These are phyloP conservation scores for Cyphomyrus plagiostoma DNA, from an alignment of 2,113 vertebrate genomes.

Conservation along the genomic window DNA sequence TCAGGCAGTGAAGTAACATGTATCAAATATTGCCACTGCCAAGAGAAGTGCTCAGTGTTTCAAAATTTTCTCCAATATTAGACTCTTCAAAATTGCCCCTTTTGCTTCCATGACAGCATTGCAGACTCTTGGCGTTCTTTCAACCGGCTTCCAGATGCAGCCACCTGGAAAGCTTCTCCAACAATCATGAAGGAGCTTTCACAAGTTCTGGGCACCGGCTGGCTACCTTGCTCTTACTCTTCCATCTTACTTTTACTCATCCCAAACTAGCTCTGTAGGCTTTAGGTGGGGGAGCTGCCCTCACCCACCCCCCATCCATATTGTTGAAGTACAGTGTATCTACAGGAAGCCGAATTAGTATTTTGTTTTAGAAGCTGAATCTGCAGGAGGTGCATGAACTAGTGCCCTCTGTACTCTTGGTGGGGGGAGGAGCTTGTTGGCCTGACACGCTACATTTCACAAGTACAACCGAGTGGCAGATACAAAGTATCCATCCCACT, in stretches of 20 bases:
- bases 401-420: not conserved
- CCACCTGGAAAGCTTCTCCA: not conserved
- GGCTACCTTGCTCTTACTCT: too few relatives aligned
- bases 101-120: not conserved
- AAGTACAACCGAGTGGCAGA: not conserved
- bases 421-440: not conserved
- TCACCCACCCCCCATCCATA: not conserved
- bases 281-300: not conserved
- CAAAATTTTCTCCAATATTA: not conserved
- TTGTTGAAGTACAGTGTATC: not conserved
- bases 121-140: not conserved
- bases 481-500: not conserved
- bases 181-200: not conserved
- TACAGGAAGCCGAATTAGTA: not conserved
- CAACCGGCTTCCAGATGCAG: not conserved
- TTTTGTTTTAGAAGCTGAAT: conserved; percentile 1
- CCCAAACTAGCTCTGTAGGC: not conserved
- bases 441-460: not conserved
- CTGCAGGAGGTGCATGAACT: not conserved
- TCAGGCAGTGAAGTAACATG: not conserved
- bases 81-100: not conserved
- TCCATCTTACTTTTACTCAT: not conserved
- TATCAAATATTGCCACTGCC: not conserved
- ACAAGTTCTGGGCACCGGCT: not conserved
- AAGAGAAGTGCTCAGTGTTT: not conserved